phyloP scores from a whole-genome alignment of 2,113 vertebrate species.

The Gallinago paraguaiae region DNA sequence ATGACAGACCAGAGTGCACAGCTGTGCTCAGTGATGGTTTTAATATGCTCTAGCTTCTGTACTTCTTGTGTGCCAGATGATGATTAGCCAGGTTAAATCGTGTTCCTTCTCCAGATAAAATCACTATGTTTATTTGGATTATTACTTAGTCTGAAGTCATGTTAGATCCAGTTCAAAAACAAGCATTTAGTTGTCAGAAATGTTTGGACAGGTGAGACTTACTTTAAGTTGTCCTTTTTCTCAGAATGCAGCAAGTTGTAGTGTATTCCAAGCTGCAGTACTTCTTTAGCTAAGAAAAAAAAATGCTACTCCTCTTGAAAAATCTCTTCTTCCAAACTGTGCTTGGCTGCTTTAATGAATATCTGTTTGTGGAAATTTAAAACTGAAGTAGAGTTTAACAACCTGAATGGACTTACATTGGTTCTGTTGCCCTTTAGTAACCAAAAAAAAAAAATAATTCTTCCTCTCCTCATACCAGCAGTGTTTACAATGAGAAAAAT shows the following conservation, averaged over 20 bases:
- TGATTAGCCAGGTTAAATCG: constrained; percentile 26
- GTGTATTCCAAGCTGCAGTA: background rate
- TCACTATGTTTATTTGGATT: constrained; percentile 45
- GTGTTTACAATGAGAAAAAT: background rate
- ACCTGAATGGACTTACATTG: constrained; percentile 5
- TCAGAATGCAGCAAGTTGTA: background rate
- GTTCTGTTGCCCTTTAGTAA: background rate
- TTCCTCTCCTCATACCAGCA: background rate
- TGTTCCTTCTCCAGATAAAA: background rate
- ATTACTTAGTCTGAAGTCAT: background rate
- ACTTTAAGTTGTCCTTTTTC: background rate
- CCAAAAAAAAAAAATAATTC: background rate
- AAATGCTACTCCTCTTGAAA: background rate
- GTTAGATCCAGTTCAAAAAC: constrained; percentile 17
- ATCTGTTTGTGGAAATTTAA: constrained; percentile 49
- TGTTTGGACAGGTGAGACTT: constrained; percentile 12
- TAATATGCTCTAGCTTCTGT: constrained; percentile 5
- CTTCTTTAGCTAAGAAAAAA: background rate
- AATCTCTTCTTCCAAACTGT: background rate
- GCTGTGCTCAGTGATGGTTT: constrained; percentile 42
- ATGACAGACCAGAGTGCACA: constrained; percentile 17
- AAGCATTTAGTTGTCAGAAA: background rate
- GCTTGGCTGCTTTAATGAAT: background rate
- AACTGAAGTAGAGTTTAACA: background rate
- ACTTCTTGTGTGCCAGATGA: constrained; percentile 22